A percentile compares a stretch with the other conserved stretches of the same genome.
These are phyloP conservation scores for Alouatta palliata DNA, from an alignment of 2,113 vertebrate genomes.

Conservation along the genomic window DNA sequence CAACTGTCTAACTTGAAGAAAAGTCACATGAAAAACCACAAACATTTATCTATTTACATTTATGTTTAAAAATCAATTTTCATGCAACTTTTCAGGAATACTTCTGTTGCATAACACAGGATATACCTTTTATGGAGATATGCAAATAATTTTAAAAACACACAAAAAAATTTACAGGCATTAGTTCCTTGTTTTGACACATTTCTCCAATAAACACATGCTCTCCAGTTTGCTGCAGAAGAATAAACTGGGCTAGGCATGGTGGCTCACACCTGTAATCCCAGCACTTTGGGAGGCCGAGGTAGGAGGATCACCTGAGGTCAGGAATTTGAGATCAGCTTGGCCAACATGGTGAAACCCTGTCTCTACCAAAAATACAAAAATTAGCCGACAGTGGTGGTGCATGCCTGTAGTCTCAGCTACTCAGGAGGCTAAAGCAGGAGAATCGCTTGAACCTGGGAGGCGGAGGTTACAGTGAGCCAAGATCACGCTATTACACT, in stretches of 20 bases:
- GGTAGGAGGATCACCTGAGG: too few species aligned
- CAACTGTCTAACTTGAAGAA: constrained; percentile 35
- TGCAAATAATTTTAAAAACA: neutral
- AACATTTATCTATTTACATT: neutral
- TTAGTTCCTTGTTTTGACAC: neutral
- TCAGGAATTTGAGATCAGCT: too few species aligned
- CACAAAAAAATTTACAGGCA: neutral
- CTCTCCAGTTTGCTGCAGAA: neutral
- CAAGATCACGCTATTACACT: too few species aligned
- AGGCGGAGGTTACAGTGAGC: too few species aligned
- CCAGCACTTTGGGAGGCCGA: too few species aligned
- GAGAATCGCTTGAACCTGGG: too few species aligned
- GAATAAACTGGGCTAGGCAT: neutral
- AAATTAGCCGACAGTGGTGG: too few species aligned
- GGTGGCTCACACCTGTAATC: too few species aligned
- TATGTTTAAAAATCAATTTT: constrained; percentile 54
- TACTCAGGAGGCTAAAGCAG: too few species aligned
- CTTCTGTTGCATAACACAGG: constrained; percentile 1
- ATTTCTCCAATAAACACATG: constrained; percentile 7
- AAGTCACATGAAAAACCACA: constrained; percentile 12
- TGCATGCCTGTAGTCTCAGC: too few species aligned
- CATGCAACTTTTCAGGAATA: constrained; percentile 35
- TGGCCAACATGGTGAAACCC: too few species aligned
- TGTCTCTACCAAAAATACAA: too few species aligned
- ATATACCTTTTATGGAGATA: neutral